Evolutionary conservation across 2,797 vertebrate species (phyloP), one percentile per base, ranked within the genome.

Genomic region (Dallia pectoralis): DNA sequence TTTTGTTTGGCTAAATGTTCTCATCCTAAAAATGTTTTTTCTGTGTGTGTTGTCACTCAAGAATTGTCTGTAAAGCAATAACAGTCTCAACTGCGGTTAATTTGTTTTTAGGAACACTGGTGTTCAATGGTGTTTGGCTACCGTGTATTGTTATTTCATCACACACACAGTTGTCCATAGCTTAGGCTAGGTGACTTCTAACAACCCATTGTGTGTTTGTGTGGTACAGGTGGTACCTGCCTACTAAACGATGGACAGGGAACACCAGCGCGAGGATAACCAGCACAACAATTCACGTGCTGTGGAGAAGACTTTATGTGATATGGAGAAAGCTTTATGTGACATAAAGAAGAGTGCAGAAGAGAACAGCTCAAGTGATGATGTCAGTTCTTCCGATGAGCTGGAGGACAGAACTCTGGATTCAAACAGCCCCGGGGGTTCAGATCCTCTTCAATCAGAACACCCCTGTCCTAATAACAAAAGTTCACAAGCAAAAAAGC

Each of bases 221-320:
- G 70, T 81, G 72, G 33, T 74, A 71, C 87, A 95, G 93, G 93
- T 94, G 91, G 91, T 93, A 93, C n/a, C 53, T 12, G 89, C 91
- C 89, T 90, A 91, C 89, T 90, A 91, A 96, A 94, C 87, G 87
- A 98, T 97, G 96, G 95, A 97, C 80, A 88, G 91, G 82, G 93
- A 94, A 90, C 84, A 77, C 86, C 84, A 75, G 59, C 48, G 9
- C 47, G 29, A 47, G 19, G 25, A 61, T 51, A 22, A 69, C 22
- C n/a, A 30, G 62, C 48, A 64, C 49, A 32, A 12, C 11, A 29
- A 27, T 29, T 29, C 61, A 29, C 15, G 30, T 63, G 61, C 7
- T 25, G 53, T 40, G 33, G 27, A 32, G 61, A 63, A 63, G 61
- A 63, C 27, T 63, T 63, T 32, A 32, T 29, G 61, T 63, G 61